Base-by-base conservation (phyloP, 2,888 invertebrate species). In the Notocelia uddmanniana region DNA sequence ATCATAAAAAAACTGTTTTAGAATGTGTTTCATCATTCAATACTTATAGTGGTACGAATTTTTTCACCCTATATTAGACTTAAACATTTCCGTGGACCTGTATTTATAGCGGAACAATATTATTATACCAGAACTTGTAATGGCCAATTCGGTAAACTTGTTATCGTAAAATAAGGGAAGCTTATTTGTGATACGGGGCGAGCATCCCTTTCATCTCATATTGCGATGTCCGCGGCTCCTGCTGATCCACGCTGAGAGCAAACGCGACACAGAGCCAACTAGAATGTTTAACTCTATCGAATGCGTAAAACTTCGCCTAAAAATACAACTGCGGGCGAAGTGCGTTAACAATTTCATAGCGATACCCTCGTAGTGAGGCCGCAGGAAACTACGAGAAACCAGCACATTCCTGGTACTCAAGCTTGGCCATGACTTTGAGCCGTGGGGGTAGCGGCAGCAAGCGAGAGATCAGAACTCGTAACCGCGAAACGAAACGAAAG, bases 171-270 rank as follows among this genome's bases (percentile, higher is more conserved):
- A 66, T 71, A 70, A 70, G 64, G 64, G 64, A 54, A 60, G 58
- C 64, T 71, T 71, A 74, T 75, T 75, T 75, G 74, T 77, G 69
- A 75, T 75, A 81, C 80, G 78, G 76, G 76, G 78, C 75, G 75
- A 77, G 80, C 81, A 85, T 85, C 85, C 85, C 83, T 84, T 86
- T 87, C 85, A 86, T 85, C 82, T 87, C 80, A 80, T 84, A 85
- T 87, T 85, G 84, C 81, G 80, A 78, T 82, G 85, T 85, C 84
- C 82, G 81, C 77, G 79, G 79, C 80, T 80, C 82, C 77, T 80
- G 75, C 80, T 81, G 82, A 83, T 82, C 83, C 81, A 75, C 78
- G 79, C 78, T 79, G 82, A 85, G 80, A 80, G 80, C 74, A 70
- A 37, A 60, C 69, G 26, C 74, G 77, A 84, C 75, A 80, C 73